Conservation (phyloP, 2,888 invertebrate species). For the Sycophila texana region DNA sequence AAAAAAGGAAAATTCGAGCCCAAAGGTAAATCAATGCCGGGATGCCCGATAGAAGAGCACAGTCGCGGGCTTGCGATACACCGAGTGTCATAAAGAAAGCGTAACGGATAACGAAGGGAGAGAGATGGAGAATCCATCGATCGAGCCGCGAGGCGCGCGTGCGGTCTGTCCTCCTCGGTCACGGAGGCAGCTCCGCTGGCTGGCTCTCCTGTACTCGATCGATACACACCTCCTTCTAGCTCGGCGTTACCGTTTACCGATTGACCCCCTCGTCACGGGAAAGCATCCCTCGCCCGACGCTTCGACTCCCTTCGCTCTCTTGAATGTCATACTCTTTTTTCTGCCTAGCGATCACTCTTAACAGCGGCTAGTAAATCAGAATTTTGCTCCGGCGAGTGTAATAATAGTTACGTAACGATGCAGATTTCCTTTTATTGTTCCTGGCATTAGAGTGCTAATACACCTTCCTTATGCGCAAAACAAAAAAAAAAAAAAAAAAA, state of each 20-base stretch:
- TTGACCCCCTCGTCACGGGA: background rate
- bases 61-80: background rate
- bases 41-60: no score
- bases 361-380: background rate
- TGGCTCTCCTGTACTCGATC: constrained; percentile 7
- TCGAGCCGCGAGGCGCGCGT: background rate
- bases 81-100: background rate
- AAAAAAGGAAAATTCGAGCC: background rate
- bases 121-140: constrained; percentile 32
- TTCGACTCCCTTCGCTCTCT: background rate
- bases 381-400: background rate
- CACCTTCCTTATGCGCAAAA: background rate
- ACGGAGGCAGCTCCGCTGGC: background rate
- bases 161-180: constrained; percentile 26
- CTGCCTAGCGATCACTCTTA: background rate
- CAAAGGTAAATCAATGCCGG: background rate
- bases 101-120: background rate
- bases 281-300: background rate
- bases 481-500: background rate
- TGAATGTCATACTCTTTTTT: background rate
- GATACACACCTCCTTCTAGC: background rate
- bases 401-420: constrained; percentile 6
- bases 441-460: background rate
- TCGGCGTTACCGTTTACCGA: background rate
- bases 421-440: background rate